Conservation (phyloP, 2,888 invertebrate genomes). For the Malacosoma neustria region DNA sequence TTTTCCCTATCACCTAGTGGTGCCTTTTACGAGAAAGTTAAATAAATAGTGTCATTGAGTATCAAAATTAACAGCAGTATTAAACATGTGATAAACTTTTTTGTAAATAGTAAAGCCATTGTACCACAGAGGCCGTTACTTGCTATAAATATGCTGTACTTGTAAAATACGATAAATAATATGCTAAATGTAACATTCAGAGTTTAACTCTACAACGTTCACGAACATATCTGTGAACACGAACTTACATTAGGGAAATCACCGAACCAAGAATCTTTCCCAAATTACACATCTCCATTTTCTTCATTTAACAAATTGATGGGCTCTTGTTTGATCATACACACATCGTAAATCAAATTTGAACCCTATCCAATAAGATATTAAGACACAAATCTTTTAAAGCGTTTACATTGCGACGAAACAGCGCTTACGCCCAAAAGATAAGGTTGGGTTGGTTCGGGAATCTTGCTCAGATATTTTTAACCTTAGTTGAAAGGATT, state of each 20-base stretch:
- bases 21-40: no score
- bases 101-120: no score
- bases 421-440: conserved; percentile 57
- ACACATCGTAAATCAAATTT: conserved; percentile 19
- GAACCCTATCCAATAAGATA: conserved; percentile 21
- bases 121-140: no score
- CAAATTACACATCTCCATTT: conserved; percentile 65
- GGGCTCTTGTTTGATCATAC: conserved; percentile 35
- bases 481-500: conserved; percentile 47
- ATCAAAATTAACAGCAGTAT: no score
- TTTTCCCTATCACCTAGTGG: no score
- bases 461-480: conserved; percentile 40
- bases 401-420: conserved; percentile 13
- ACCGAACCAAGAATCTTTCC: conserved; percentile 41
- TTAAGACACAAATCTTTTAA: conserved; percentile 37
- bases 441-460: conserved; percentile 57
- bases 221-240: conserved; percentile 42
- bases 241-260: conserved; percentile 29
- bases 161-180: conserved; percentile 2
- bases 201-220: conserved; percentile 20
- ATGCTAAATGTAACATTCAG: not conserved
- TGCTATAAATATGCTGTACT: no score
- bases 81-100: no score
- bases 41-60: no score
- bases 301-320: conserved; percentile 74